Percentiles rank a stretch among this genome's conserved stretches.
phyloP scores from a whole-genome alignment of 2,888 invertebrate genomes.

The Schizaphis graminum region DNA sequence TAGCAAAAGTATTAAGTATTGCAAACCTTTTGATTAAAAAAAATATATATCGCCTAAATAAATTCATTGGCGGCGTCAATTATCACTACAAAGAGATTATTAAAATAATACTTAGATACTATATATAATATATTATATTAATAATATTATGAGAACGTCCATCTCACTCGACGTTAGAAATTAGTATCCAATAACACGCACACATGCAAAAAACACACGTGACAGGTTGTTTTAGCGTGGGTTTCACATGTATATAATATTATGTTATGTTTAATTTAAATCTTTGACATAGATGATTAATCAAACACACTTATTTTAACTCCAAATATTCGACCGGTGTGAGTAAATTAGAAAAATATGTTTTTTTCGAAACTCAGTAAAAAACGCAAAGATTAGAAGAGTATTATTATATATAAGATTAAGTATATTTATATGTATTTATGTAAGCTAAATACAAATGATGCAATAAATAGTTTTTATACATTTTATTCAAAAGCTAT shows the following conservation, averaged over 20 bases:
- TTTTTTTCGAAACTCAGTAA: background rate
- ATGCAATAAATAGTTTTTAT: background rate
- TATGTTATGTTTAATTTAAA: background rate
- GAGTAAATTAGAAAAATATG: background rate
- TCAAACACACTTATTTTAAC: background rate
- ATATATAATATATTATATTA: background rate
- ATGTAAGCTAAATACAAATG: background rate
- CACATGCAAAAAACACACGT: background rate
- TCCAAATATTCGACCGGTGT: background rate
- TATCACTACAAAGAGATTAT: background rate
- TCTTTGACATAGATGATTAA: background rate
- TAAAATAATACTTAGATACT: background rate
- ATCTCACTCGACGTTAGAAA: background rate
- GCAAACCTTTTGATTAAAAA: background rate
- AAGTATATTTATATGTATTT: background rate
- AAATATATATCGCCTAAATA: background rate
- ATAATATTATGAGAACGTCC: constrained; percentile 10
- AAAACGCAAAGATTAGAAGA: background rate
- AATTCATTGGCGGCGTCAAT: background rate
- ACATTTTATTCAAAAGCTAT: background rate
- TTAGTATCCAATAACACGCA: constrained; percentile 1
- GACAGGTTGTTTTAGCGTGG: background rate
- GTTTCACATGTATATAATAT: background rate
- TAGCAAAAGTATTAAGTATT: background rate
- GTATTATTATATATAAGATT: too few species aligned